Percentiles rank a stretch among this genome's conserved stretches.
phyloP scores from a whole-genome alignment of 2,888 invertebrate genomes.

The Bursaphelenchus okinawaensis region DNA sequence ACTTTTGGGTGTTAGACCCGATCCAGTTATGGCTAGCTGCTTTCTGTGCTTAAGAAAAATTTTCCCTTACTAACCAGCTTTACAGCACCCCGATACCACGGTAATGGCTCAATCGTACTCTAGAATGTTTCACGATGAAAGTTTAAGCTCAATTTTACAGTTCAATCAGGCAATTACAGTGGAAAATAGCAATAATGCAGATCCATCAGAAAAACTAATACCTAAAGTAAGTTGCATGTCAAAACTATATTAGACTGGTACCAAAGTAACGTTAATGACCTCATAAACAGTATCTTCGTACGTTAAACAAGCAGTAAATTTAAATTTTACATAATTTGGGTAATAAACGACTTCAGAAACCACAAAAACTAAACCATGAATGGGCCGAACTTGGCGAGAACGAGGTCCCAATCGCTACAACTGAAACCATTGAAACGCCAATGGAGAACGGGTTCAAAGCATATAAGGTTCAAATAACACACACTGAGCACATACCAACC shows the following conservation, averaged over 20 bases:
- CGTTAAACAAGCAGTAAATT: no score
- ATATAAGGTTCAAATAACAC: neutral
- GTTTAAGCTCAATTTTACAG: conserved; percentile 31
- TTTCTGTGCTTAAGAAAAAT: neutral
- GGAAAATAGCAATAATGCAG: no score
- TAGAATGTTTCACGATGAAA: conserved; percentile 30
- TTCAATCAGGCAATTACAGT: conserved; percentile 19
- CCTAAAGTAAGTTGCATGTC: neutral
- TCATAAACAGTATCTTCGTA: no score
- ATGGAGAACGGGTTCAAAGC: conserved; percentile 4
- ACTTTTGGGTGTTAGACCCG: no score
- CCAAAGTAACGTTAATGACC: no score
- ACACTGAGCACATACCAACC: neutral
- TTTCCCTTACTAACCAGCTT: neutral
- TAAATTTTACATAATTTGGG: no score
- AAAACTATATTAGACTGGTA: neutral
- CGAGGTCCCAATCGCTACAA: conserved; percentile 8
- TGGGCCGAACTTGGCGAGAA: neutral
- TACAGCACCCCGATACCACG: neutral
- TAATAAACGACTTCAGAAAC: conserved; percentile 4
- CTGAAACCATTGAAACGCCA: conserved; percentile 6
- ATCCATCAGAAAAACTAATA: no score
- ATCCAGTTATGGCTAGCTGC: no score
- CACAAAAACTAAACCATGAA: neutral
- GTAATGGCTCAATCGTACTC: neutral